phyloP scores from a whole-genome alignment of 1,140 invertebrate genomes.

The Macrobrachium rosenbergii region DNA sequence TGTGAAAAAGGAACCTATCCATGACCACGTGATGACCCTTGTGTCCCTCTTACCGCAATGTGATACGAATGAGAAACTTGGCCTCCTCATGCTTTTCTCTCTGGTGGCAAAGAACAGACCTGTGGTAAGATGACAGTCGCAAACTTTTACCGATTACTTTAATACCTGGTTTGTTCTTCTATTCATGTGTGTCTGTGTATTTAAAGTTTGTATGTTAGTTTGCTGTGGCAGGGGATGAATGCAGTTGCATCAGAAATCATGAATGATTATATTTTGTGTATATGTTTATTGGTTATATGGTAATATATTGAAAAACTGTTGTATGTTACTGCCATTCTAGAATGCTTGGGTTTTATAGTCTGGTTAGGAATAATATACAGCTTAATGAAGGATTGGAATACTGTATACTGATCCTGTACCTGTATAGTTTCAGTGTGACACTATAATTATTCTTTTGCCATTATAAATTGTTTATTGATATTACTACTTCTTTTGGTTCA shows the following conservation, averaged over 20 bases:
- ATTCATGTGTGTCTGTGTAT: too few relatives aligned
- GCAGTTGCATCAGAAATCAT: neutral
- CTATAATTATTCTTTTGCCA: too few relatives aligned
- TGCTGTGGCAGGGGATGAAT: neutral
- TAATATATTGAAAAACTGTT: neutral
- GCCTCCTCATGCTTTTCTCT: slow-evolving; percentile 84
- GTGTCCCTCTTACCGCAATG: slow-evolving; percentile 85
- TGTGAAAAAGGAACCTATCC: slow-evolving; percentile 85
- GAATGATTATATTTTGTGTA: neutral
- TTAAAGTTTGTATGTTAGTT: neutral
- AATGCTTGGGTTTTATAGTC: too few relatives aligned
- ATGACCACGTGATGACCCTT: slow-evolving; percentile 85
- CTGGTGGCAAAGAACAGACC: slow-evolving; percentile 85
- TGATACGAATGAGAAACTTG: slow-evolving; percentile 86
- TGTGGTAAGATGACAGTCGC: slow-evolving; percentile 73
- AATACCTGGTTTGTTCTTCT: too few relatives aligned
- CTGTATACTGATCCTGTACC: too few relatives aligned
- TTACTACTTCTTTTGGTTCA: slow-evolving; percentile 66
- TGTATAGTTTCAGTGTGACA: too few relatives aligned
- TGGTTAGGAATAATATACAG: too few relatives aligned
- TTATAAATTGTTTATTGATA: neutral
- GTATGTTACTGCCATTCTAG: neutral
- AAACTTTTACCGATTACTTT: too few relatives aligned
- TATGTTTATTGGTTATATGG: too few relatives aligned
- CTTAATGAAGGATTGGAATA: too few relatives aligned